A percentile compares a stretch with the other conserved stretches of the same genome.
Evolutionary conservation across 2,797 vertebrate genomes (phyloP).

Genomic region (Catostomus latipinnis): DNA sequence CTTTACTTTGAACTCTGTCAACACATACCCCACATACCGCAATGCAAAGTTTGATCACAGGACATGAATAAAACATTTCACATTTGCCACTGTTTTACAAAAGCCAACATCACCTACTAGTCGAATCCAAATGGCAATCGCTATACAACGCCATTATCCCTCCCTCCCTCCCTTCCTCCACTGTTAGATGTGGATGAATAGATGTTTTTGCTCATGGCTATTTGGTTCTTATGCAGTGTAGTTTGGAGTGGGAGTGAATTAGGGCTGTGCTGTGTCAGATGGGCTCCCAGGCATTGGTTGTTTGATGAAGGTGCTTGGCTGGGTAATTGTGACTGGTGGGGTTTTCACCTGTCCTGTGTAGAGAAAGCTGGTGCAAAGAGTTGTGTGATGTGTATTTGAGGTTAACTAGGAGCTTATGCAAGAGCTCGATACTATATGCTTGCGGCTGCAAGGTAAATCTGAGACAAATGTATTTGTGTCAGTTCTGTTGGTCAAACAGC

Average conservation of each 20-base stretch:
- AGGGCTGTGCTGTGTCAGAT: conserved; percentile 58
- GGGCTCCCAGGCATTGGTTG: conserved; percentile 36
- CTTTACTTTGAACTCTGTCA: conserved; percentile 18
- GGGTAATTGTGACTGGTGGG: conserved; percentile 55
- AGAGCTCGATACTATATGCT: conserved; percentile 24
- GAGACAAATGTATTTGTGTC: conserved; percentile 24
- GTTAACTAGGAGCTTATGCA: conserved; percentile 42
- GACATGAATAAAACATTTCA: conserved; percentile 37
- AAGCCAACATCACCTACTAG: conserved; percentile 66
- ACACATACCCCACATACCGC: background rate
- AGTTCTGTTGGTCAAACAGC: conserved; percentile 28
- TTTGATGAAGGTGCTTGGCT: conserved; percentile 43
- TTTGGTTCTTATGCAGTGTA: conserved; percentile 67
- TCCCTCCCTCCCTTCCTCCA: conserved; percentile 62
- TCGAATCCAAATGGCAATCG: conserved; percentile 68
- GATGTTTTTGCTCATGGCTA: conserved; percentile 67
- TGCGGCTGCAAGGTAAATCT: conserved; percentile 33
- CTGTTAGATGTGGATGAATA: conserved; percentile 71
- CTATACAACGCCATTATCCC: conserved; percentile 75
- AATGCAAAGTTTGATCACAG: conserved; percentile 31
- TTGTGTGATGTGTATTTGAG: conserved; percentile 52
- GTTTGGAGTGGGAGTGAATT: conserved; percentile 56
- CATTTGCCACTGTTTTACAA: conserved; percentile 46
- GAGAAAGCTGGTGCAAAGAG: background rate
- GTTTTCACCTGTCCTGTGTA: conserved; percentile 37